Conservation (phyloP, 2,113 vertebrate species). For the Murina feae region DNA sequence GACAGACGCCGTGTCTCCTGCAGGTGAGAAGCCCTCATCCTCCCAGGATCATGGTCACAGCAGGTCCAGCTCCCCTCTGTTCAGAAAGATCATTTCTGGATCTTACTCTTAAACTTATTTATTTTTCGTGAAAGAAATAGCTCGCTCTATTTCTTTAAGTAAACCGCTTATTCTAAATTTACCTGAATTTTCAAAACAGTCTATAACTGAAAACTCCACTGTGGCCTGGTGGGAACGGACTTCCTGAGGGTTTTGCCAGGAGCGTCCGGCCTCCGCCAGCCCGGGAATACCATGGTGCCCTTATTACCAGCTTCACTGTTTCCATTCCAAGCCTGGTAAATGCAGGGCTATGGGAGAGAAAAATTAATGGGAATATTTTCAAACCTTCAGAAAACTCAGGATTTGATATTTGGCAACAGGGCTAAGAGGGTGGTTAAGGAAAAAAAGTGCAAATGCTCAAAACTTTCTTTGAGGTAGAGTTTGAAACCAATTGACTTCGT, state of each 20-base stretch:
- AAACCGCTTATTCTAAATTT: constrained; percentile 36
- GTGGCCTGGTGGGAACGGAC: neutral
- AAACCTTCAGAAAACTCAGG: constrained; percentile 69
- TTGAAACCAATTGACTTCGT: constrained; percentile 49
- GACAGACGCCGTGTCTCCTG: rapidly evolving
- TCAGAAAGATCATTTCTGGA: neutral
- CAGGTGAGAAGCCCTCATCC: rapidly evolving
- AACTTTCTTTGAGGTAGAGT: constrained; percentile 58
- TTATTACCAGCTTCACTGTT: constrained; percentile 59
- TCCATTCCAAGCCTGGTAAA: constrained; percentile 69
- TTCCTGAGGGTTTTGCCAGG: constrained; percentile 54
- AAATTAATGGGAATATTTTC: constrained; percentile 74
- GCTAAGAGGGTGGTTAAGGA: constrained; percentile 69
- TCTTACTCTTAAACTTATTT: neutral
- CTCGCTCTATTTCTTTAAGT: neutral
- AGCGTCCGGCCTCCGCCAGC: neutral
- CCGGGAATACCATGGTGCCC: constrained; percentile 46
- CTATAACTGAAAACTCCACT: constrained; percentile 24
- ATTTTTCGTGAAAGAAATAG: constrained; percentile 20
- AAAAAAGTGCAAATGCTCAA: constrained; percentile 64
- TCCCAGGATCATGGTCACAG: neutral
- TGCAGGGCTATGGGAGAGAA: constrained; percentile 40
- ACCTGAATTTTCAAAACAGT: constrained; percentile 45
- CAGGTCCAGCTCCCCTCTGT: neutral
- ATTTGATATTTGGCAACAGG: constrained; percentile 67